Evolutionary conservation across 2,113 vertebrate species (phyloP), one percentile per base, ranked within the genome.

Genomic region (Neodontobutis hainanensis): DNA sequence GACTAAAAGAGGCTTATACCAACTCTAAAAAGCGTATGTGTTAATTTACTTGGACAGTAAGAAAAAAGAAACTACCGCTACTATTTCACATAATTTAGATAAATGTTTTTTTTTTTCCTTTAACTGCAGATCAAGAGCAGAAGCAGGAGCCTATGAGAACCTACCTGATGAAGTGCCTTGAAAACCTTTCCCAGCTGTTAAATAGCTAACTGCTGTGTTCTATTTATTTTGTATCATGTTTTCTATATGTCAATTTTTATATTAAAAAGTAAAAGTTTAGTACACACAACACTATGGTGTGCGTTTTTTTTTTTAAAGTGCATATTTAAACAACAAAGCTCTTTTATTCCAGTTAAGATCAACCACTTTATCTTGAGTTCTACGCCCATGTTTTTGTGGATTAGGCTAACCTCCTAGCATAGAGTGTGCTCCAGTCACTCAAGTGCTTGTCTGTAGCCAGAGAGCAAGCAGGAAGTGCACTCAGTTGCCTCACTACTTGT

Each of bases 131-230:
- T 81, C 59, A 88, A 69, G 83, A 87, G 48, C 84, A 85, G 45
- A 88, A 90, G 43, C 91, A 87, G 77, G 90, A 89, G 19, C 82
- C 92, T 5, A 73, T 91, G 19, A 92, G 88, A 48, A 27, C 73
- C 70, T 95, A 99, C 82, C 84, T 95, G 57, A 65, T 95, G 71
- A 95, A 94, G 89, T 98, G 96, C 81, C 93, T 99, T 50, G 94
- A 95, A 74, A 96, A 91, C 70, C 78, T 98, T 9, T 85, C 91
- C 1, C 92, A 94, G 42, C 89, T 96, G 68, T 92, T 99, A 7
- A 94, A 86, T 70, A 88, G 61, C 56, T 95, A 86, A 87, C 35
- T 61, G 4, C 65, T 43, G 15, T 81, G 35, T 53, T 70, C 16
- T 68, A 36, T 60, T 35, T 27, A 16, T 64, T 2, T 75, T 85